Evolutionary conservation across 2,113 vertebrate species (phyloP).

Genomic region (Microcebus murinus): DNA sequence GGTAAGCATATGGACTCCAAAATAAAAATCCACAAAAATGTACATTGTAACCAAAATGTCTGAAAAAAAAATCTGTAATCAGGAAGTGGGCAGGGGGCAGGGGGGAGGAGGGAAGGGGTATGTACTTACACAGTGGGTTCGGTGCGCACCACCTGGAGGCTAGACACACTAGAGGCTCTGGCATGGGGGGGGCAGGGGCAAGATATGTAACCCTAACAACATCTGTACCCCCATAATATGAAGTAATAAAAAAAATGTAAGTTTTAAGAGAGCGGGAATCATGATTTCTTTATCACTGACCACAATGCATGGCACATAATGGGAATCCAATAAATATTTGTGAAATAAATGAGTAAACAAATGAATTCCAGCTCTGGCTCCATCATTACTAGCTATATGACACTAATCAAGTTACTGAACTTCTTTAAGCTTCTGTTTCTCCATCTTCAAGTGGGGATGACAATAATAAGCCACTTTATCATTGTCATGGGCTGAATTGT

Average conservation of each 20-base stretch:
- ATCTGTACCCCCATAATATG: too few species aligned
- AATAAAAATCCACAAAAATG: slow-evolving; percentile 26
- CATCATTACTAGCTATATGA: background rate
- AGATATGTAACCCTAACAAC: too few species aligned
- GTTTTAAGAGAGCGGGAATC: background rate
- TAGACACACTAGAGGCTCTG: too few species aligned
- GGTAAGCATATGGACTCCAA: background rate
- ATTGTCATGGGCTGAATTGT: background rate
- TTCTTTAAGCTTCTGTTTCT: slow-evolving; percentile 3
- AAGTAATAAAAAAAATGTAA: background rate
- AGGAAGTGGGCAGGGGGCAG: too few species aligned
- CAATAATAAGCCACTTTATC: slow-evolving; percentile 6
- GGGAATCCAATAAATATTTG: background rate
- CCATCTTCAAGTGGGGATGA: background rate
- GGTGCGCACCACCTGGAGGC: too few species aligned
- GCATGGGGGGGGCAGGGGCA: too few species aligned
- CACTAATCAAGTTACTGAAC: background rate
- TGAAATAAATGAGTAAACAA: background rate
- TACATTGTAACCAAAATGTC: too few species aligned
- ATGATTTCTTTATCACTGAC: background rate
- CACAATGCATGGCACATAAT: background rate
- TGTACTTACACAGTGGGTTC: too few species aligned
- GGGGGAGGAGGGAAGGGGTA: too few species aligned
- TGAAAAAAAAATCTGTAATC: too few species aligned
- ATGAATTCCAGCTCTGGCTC: background rate